A percentile compares a stretch with the other conserved stretches of the same genome.
Conservation (phyloP, 2,888 invertebrate genomes). For the Synergus itoensis region DNA sequence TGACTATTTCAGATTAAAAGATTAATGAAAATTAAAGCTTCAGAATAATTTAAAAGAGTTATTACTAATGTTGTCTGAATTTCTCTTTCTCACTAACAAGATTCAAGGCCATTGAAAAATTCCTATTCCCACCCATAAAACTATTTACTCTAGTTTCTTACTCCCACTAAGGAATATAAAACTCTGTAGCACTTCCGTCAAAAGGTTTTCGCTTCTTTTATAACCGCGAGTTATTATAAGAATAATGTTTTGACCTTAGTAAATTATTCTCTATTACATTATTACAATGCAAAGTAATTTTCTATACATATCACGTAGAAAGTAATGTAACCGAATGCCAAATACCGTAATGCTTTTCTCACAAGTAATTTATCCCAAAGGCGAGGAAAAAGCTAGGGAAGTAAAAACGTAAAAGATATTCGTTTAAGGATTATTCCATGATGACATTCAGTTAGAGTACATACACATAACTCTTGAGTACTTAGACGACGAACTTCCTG, state of each 20-base stretch:
- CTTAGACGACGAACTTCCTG: background rate
- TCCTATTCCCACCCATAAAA: conserved; percentile 16
- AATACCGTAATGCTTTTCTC: conserved; percentile 15
- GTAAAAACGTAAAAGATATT: background rate
- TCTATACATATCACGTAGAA: background rate
- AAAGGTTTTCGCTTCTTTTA: conserved; percentile 29
- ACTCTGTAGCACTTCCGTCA: conserved; percentile 10
- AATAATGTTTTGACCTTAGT: background rate
- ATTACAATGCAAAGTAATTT: conserved; percentile 25
- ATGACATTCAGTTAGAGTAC: background rate
- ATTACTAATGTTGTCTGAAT: background rate
- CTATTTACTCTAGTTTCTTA: conserved; percentile 29
- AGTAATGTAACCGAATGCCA: conserved; percentile 10
- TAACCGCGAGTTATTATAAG: conserved; percentile 9
- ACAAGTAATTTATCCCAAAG: conserved; percentile 6
- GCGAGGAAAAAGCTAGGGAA: background rate
- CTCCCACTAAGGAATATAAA: conserved; percentile 19
- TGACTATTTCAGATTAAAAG: too few relatives aligned
- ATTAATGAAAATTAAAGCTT: background rate
- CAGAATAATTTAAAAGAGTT: background rate
- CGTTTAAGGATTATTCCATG: background rate
- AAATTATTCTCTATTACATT: conserved; percentile 7
- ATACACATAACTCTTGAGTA: conserved; percentile 4
- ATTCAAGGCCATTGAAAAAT: conserved; percentile 5
- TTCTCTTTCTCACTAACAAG: conserved; percentile 27